Evolutionary conservation across 2,113 vertebrate genomes (phyloP).

Genomic region (Notiomystis cincta): DNA sequence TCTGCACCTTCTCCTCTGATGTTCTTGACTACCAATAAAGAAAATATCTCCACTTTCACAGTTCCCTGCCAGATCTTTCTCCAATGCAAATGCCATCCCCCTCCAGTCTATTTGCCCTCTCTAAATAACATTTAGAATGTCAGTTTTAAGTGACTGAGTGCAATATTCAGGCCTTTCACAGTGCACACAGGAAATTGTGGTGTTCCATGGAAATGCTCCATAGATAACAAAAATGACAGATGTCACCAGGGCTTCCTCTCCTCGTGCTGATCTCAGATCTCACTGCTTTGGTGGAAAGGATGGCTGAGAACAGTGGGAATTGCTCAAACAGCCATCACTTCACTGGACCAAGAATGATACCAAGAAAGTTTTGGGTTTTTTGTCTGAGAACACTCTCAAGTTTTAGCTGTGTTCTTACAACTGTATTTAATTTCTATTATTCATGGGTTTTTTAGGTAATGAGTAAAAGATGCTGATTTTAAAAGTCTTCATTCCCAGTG

Average conservation of each 20-base stretch:
- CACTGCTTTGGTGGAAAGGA: neutral
- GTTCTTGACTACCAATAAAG: neutral
- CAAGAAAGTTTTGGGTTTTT: neutral
- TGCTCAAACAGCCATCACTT: neutral
- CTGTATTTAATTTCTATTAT: neutral
- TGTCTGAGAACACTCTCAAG: neutral
- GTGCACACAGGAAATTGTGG: too few relatives aligned
- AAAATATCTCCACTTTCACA: neutral
- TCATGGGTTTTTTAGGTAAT: neutral
- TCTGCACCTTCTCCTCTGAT: neutral
- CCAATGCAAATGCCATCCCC: neutral
- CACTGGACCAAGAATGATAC: neutral
- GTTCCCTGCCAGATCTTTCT: neutral
- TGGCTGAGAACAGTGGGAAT: neutral
- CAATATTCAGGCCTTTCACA: neutral
- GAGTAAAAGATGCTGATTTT: neutral
- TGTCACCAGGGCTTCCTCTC: neutral
- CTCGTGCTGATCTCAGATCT: neutral
- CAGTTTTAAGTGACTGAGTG: neutral
- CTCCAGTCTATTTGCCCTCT: neutral
- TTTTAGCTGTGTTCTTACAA: neutral
- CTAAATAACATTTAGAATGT: accelerated
- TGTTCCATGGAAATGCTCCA: neutral
- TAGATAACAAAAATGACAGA: neutral
- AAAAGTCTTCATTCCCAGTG: neutral